Percentiles rank a stretch among this genome's conserved stretches.
Conservation (phyloP, 2,888 invertebrate genomes). For the Watsonalla binaria region DNA sequence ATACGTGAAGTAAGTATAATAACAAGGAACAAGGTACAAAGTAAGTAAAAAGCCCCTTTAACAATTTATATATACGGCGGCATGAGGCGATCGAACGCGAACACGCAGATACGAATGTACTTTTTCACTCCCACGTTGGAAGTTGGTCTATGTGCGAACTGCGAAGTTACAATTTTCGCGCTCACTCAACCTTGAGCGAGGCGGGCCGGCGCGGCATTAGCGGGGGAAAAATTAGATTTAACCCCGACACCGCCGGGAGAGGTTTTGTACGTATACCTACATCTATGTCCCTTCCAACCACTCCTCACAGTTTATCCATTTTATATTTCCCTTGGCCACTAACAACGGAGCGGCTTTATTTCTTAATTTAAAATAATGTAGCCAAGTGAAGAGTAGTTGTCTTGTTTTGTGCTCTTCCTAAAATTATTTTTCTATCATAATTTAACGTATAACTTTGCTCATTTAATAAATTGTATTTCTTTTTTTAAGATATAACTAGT, state of each 20-base stretch:
- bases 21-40: not conserved
- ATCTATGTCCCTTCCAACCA: conserved; percentile 50
- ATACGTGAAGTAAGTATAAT: not conserved
- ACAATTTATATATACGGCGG: not conserved
- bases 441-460: not conserved
- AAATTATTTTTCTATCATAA: conserved; percentile 9
- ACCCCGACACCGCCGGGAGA: conserved; percentile 55
- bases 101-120: conserved; percentile 22
- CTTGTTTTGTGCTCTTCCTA: conserved; percentile 10
- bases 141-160: conserved; percentile 34
- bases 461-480: not conserved
- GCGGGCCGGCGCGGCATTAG: conserved; percentile 56
- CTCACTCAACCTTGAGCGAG: conserved; percentile 58
- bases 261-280: conserved; percentile 36
- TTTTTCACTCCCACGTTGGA: conserved; percentile 19
- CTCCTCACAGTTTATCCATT: conserved; percentile 53
- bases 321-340: conserved; percentile 47
- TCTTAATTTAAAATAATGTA: conserved; percentile 45
- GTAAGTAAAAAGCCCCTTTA: not conserved
- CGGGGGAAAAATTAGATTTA: conserved; percentile 72
- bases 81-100: conserved; percentile 4
- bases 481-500: not conserved
- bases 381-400: conserved; percentile 16
- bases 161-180: conserved; percentile 62
- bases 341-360: conserved; percentile 37